Evolutionary conservation across 2,888 invertebrate species (phyloP).

Genomic region (Diplolepis rosae): DNA sequence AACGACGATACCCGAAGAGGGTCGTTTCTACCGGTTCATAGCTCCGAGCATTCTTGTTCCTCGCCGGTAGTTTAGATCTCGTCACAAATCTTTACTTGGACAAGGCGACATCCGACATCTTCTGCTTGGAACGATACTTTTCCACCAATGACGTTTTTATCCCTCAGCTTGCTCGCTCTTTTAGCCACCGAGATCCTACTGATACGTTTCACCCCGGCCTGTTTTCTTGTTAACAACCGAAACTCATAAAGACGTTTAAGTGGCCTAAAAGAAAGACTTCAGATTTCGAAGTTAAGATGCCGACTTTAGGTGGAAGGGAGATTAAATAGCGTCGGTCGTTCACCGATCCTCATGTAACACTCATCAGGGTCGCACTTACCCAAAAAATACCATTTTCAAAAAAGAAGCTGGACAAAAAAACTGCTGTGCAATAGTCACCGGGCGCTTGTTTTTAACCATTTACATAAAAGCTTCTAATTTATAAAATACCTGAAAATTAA

Average conservation of each 20-base stretch:
- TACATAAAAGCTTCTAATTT: no score
- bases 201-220: conserved; percentile 54
- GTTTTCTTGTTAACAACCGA: conserved; percentile 71
- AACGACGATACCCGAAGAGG: conserved; percentile 30
- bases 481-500: no score
- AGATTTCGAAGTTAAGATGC: conserved; percentile 55
- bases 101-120: conserved; percentile 40
- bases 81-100: conserved; percentile 40
- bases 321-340: conserved; percentile 60
- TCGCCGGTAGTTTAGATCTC: conserved; percentile 23
- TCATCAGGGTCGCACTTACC: conserved; percentile 1
- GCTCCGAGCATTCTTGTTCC: conserved; percentile 38
- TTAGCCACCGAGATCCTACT: conserved; percentile 65
- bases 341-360: conserved; percentile 47
- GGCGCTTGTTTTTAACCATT: no score
- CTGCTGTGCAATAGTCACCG: no score
- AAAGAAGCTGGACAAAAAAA: background rate
- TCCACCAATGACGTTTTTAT: conserved; percentile 63
- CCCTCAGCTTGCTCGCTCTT: conserved; percentile 49
- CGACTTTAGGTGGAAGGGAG: conserved; percentile 48
- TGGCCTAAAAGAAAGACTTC: conserved; percentile 54
- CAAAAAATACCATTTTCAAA: background rate
- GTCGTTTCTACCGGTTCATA: conserved; percentile 38
- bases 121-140: conserved; percentile 52
- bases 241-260: conserved; percentile 73